phyloP scores from a whole-genome alignment of 1,140 invertebrate species.

The Diuraphis noxia region DNA sequence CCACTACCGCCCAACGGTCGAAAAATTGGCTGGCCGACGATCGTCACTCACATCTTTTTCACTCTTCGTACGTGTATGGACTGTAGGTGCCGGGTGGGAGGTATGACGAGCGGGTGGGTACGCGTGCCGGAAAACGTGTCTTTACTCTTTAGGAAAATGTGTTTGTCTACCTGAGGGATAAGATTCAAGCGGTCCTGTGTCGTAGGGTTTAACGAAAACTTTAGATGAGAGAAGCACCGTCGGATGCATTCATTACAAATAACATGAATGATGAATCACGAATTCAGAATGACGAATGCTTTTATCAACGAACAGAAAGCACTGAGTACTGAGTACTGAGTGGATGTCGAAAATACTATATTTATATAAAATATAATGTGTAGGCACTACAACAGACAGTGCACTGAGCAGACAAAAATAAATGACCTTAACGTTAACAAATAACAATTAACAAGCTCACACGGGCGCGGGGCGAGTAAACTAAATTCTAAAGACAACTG shows the following conservation, averaged over 20 bases:
- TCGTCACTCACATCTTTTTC: background rate
- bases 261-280: background rate
- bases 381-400: background rate
- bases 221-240: background rate
- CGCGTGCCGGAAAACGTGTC: background rate
- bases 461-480: background rate
- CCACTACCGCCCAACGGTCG: background rate
- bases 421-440: constrained; percentile 28
- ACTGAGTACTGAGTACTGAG: background rate
- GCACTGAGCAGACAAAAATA: background rate
- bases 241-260: background rate
- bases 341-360: background rate
- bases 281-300: too few relatives aligned
- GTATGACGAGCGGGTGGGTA: background rate
- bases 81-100: background rate
- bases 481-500: too few relatives aligned
- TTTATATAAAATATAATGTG: background rate
- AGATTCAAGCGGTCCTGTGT: background rate
- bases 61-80: background rate
- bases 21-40: background rate
- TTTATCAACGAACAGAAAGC: background rate
- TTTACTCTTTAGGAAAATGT: background rate
- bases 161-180: too few relatives aligned
- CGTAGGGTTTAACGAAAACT: background rate
- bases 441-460: background rate